A percentile compares a stretch with the other conserved stretches of the same genome.
phyloP scores from a whole-genome alignment of 2,113 vertebrate genomes.

The Prolemur simus region DNA sequence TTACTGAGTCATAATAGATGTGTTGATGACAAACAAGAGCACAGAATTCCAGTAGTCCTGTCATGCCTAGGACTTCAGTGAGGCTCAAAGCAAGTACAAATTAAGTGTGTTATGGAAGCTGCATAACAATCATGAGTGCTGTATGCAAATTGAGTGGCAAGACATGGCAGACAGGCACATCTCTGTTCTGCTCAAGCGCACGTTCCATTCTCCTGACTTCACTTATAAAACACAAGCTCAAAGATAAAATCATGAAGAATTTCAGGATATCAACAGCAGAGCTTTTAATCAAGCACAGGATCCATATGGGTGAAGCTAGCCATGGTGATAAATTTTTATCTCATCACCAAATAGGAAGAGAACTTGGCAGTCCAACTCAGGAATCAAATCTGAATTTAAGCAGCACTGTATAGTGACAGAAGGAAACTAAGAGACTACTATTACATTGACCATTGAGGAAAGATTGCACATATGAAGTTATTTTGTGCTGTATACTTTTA shows the following conservation, averaged over 20 bases:
- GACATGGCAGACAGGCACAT: background rate
- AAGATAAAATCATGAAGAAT: background rate
- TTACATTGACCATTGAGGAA: background rate
- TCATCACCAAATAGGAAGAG: background rate
- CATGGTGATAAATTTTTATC: background rate
- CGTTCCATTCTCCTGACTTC: background rate
- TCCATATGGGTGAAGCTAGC: background rate
- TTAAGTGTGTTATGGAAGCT: background rate
- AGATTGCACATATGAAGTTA: background rate
- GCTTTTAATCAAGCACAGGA: background rate
- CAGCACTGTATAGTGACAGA: background rate
- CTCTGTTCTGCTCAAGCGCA: background rate
- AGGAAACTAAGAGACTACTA: background rate
- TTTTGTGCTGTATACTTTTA: background rate
- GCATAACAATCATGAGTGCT: background rate
- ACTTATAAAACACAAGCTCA: background rate
- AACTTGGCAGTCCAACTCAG: background rate
- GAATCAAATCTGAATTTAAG: constrained; percentile 38
- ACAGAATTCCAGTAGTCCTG: background rate
- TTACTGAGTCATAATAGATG: background rate
- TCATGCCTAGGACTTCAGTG: background rate
- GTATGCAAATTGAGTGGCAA: background rate
- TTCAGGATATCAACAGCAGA: background rate
- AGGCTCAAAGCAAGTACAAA: background rate
- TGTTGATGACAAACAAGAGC: background rate